Percentiles rank a stretch among this genome's conserved stretches.
phyloP scores from a whole-genome alignment of 2,888 invertebrate species.

The Tetropium fuscum region DNA sequence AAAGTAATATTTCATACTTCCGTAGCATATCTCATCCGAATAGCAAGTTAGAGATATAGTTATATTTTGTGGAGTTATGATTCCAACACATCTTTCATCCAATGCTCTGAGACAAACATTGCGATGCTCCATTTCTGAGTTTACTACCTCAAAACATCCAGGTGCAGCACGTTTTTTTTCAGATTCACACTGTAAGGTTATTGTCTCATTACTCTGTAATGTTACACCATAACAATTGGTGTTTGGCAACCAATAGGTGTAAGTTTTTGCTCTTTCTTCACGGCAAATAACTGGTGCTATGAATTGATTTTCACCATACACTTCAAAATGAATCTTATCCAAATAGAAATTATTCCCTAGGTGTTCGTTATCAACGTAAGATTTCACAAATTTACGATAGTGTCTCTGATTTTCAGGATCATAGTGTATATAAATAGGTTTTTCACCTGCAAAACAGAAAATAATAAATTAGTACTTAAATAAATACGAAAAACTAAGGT shows the following conservation, averaged over 20 bases:
- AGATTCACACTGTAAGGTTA: constrained; percentile 5
- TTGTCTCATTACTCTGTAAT: constrained; percentile 6
- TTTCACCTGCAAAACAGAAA: too few relatives aligned
- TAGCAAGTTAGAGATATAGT: constrained; percentile 8
- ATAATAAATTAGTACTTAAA: too few relatives aligned
- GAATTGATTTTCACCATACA: not conserved
- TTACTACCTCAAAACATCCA: constrained; percentile 5
- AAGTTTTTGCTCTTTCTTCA: not conserved
- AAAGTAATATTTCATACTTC: too few relatives aligned
- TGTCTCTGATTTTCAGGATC: not conserved
- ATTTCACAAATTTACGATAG: not conserved
- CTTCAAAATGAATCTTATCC: not conserved
- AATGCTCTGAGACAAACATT: not conserved
- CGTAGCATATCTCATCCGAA: not conserved
- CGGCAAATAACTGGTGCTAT: not conserved
- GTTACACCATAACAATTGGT: constrained; percentile 11
- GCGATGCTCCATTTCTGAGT: not conserved
- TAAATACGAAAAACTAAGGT: too few relatives aligned
- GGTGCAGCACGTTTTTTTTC: not conserved
- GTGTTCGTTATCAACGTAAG: not conserved
- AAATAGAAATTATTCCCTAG: constrained; percentile 1
- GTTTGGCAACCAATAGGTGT: constrained; percentile 11
- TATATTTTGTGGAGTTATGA: constrained; percentile 3
- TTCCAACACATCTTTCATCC: constrained; percentile 1
- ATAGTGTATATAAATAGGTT: not conserved